These are phyloP conservation scores for Oncorhynchus kisutch DNA, from an alignment of 2,113 vertebrate genomes.

Conservation along the genomic window DNA sequence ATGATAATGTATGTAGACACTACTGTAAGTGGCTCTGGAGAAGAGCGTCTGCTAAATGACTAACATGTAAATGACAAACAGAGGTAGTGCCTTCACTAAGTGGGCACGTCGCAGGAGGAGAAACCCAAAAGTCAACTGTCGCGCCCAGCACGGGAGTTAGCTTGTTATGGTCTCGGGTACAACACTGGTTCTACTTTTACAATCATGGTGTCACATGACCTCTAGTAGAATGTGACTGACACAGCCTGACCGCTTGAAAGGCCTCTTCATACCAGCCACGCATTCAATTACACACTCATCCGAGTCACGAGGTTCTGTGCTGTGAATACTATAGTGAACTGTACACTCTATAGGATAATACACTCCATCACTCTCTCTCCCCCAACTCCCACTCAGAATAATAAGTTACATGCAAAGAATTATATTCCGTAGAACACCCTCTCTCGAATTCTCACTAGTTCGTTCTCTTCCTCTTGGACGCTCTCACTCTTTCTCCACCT, in stretches of 20 bases:
- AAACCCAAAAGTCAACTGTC: too few species aligned
- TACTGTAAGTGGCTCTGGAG: too few species aligned
- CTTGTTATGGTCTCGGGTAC: too few species aligned
- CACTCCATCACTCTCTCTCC: background rate
- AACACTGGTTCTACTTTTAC: background rate
- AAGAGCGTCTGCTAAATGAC: too few species aligned
- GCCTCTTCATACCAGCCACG: conserved; percentile 17
- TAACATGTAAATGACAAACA: too few species aligned
- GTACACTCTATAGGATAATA: background rate
- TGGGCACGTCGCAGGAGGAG: too few species aligned
- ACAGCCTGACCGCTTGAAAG: conserved; percentile 17
- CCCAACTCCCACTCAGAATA: background rate
- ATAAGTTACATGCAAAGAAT: too few species aligned
- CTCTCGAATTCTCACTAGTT: background rate
- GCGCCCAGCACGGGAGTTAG: too few species aligned
- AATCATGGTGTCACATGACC: conserved; percentile 33
- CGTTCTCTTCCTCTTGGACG: background rate
- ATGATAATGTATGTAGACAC: too few species aligned
- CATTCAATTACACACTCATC: conserved; percentile 10
- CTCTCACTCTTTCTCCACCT: background rate
- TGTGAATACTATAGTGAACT: background rate
- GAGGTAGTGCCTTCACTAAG: too few species aligned
- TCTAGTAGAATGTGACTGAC: conserved; percentile 1
- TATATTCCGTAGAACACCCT: too few species aligned
- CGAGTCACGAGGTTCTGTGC: conserved; percentile 19